Base-by-base conservation (phyloP, 1,140 invertebrate genomes). In the Leptinotarsa texana region DNA sequence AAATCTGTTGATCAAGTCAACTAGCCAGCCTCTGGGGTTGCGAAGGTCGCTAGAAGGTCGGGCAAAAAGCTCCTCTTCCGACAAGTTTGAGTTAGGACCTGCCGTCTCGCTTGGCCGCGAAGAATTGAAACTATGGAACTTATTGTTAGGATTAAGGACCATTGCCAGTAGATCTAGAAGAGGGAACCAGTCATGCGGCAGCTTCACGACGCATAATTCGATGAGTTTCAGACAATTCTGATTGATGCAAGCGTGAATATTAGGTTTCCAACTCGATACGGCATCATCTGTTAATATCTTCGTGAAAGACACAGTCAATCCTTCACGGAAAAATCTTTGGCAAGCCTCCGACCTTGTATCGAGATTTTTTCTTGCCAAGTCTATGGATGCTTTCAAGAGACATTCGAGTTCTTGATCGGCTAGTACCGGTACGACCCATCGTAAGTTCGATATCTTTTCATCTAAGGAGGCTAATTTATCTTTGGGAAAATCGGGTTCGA, bases 231-330 rank as follows among this genome's bases (percentile, higher is more conserved):
- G 92, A 85, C 96, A 98, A 83, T 98, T 98, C 79, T 94, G 92
- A 82, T 96, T 91, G 80, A 99, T 98, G 87, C 95, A 98, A 85
- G 93, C 93, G 86, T 98, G 97, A 82, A 98, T 98, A 86, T 98
- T 98, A 83, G 92, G 91, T 87, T 98, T 98, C 97, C 97, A 99
- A 82, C 95, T 97, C 82, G 94, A 96, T 49, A 99, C 97, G 66
- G 97, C 97, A 85, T 99, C 97, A 87, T 99, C 97, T n/a, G 97
- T 98, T 80, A 98, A 89, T 84, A 99, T 97, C 88, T 98, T 98
- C 18, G 95, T 96, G 87, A 99, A 99, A 65, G 96, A 98, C 77
- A 96, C 93, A 76, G 95, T 96, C 65, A 99, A 88, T 21, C 96
- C 96, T 86, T 98, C 96, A 80, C 95, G 91, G 87, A 97, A 98